Evolutionary conservation across 2,113 vertebrate species (phyloP), one percentile per base, ranked within the genome.

Genomic region (Neogobius melanostomus): DNA sequence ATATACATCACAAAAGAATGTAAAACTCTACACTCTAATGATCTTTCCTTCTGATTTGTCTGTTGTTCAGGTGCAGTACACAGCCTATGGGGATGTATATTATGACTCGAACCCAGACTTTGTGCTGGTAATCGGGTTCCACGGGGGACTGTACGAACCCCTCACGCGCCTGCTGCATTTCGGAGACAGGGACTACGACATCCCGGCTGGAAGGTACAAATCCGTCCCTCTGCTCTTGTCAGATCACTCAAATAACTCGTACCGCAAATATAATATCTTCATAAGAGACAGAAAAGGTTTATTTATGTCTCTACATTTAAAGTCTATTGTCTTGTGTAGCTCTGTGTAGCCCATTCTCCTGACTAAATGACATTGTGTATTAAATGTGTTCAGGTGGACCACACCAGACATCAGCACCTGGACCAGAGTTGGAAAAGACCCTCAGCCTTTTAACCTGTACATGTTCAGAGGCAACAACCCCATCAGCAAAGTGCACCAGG

Each of bases 401-500:
- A 96, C 95, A n/a, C 98, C 98, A 1, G 97, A 99, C 87, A 97
- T 99, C 77, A 95, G 95, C 84, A 95, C 95, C 59, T 99, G 97
- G 97, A 97, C 95, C 16, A 93, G 92, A 66, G 96, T 98, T 36
- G 97, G 96, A 57, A 96, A 94, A 70, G 96, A 99, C 74, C 96
- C 98, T 2, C 93, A 95, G 69, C 97, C 98, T 64, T 99, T 99
- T 85, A 99, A 99, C 88, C 91, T 98, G 44, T 99, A 99, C 78
- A 99, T 99, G 98, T 99, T 99, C 82, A 89, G 95, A 70, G 97
- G 98, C 81, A 99, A 99, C 88, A 98, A 99, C 74, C 98, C 98
- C 7, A 93, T 98, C 79, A 98, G 98, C 91, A 98, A 98, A 90
- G 94, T 98, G 69, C 95, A 98, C 0, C 95, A 98, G 66, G 95